Percentiles rank a stretch among this genome's conserved stretches.
Evolutionary conservation across 2,888 invertebrate genomes (phyloP).

Genomic region (Autographa pulchrina): DNA sequence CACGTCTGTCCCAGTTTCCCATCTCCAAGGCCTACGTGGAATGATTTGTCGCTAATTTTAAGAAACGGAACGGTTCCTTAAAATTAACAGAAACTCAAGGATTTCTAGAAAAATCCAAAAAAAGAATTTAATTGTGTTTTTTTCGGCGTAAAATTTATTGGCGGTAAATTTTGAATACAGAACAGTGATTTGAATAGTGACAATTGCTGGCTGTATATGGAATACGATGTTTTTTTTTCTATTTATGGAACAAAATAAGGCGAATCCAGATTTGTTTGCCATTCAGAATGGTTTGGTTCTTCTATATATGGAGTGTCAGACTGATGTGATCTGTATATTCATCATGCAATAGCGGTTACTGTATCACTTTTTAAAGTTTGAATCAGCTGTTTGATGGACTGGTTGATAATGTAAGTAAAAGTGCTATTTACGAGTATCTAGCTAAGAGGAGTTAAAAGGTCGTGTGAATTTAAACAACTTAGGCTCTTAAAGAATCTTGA

Average conservation of each 20-base stretch:
- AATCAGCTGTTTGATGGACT: not conserved
- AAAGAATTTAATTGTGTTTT: slow-evolving; percentile 69
- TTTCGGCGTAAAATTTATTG: slow-evolving; percentile 55
- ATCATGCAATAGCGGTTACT: slow-evolving; percentile 4
- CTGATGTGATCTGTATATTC: slow-evolving; percentile 1
- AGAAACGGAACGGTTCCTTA: slow-evolving; percentile 75
- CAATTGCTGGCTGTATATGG: slow-evolving; percentile 21
- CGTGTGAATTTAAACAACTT: too few relatives aligned
- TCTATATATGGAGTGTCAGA: not conserved
- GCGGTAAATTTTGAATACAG: slow-evolving; percentile 46
- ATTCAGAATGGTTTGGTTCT: slow-evolving; percentile 8
- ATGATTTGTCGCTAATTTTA: slow-evolving; percentile 74
- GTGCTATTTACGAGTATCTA: too few relatives aligned
- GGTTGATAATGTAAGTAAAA: not conserved
- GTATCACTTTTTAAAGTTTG: not conserved
- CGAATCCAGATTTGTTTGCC: slow-evolving; percentile 5
- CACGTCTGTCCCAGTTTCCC: slow-evolving; percentile 68
- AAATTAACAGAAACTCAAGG: slow-evolving; percentile 82
- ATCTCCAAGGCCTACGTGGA: slow-evolving; percentile 75
- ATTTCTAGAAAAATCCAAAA: slow-evolving; percentile 71
- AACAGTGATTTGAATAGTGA: slow-evolving; percentile 44
- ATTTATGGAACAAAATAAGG: slow-evolving; percentile 9
- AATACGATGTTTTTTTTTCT: slow-evolving; percentile 12
- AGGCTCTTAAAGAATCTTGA: too few relatives aligned
- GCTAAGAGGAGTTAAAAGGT: too few relatives aligned